Conservation (phyloP, 1,140 invertebrate genomes). For the Stratiolaelaps scimitus region DNA sequence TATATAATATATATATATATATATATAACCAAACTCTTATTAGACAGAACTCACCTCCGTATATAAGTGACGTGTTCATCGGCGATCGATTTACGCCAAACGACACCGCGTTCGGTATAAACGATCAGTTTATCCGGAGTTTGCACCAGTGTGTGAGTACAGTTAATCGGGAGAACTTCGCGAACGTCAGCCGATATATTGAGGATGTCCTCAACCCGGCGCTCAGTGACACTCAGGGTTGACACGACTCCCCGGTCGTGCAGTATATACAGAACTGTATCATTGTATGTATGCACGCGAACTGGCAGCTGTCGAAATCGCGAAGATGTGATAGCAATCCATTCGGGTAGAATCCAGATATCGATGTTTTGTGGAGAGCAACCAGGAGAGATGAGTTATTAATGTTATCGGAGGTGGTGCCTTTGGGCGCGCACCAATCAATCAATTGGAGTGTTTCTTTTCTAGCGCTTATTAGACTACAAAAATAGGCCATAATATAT, state of each 20-base stretch:
- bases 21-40: no score
- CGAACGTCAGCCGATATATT: not conserved
- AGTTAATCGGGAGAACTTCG: not conserved
- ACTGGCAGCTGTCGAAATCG: slow-evolving; percentile 8
- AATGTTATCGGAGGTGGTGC: no score
- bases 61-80: not conserved
- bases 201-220: not conserved
- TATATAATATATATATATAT: no score
- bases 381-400: not conserved
- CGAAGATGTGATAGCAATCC: not conserved
- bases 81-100: not conserved
- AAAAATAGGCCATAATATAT: no score
- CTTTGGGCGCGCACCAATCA: no score
- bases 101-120: not conserved
- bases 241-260: slow-evolving; percentile 1
- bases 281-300: not conserved
- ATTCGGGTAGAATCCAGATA: not conserved
- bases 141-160: not conserved
- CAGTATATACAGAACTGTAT: not conserved
- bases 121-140: not conserved
- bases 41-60: slow-evolving; percentile 10
- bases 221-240: not conserved
- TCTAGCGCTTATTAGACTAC: no score
- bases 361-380: not conserved
- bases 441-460: no score